These are phyloP conservation scores for Anoplolepis gracilipes DNA, from an alignment of 1,140 invertebrate species.

Conservation along the genomic window DNA sequence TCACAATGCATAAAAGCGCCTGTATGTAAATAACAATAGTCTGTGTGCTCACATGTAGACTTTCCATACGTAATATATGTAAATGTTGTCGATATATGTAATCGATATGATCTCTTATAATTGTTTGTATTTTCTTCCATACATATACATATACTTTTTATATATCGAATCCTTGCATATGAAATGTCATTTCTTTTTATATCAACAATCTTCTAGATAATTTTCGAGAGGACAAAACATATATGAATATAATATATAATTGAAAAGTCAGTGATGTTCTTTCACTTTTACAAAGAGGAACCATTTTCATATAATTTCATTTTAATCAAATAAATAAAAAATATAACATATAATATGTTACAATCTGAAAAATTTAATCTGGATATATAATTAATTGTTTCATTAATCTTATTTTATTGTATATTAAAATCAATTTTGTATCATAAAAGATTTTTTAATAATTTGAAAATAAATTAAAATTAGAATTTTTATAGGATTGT, in stretches of 20 bases:
- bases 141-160: neutral
- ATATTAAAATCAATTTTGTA: neutral
- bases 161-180: neutral
- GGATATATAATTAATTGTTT: neutral
- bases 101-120: neutral
- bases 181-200: neutral
- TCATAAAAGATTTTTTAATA: neutral
- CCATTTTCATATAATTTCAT: neutral
- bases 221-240: neutral
- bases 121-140: neutral
- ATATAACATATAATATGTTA: neutral
- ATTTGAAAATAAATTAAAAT: constrained; percentile 5
- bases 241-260: neutral
- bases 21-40: constrained; percentile 10
- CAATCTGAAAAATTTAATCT: neutral
- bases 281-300: neutral
- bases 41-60: neutral
- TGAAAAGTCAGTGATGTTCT: neutral
- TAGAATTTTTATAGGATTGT: neutral
- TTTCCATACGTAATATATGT: neutral
- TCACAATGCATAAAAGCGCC: neutral
- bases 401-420: neutral
- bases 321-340: neutral
- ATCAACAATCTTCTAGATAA: neutral
- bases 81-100: neutral